Evolutionary conservation across 2,888 invertebrate species (phyloP), one percentile per base, ranked within the genome.

Genomic region (Machimus rusticus): DNA sequence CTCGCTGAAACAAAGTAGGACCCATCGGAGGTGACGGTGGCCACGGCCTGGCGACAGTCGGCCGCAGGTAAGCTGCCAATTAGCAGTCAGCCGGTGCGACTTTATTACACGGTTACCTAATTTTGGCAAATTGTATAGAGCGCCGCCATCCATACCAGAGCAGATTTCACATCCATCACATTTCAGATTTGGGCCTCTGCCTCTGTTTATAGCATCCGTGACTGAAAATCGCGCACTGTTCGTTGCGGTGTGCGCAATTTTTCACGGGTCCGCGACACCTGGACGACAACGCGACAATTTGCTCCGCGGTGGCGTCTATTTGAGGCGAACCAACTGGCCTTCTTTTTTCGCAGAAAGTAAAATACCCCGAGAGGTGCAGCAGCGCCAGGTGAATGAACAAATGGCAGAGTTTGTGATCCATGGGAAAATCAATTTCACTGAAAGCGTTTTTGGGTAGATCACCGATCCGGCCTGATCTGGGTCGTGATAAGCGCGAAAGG

Each of bases 61-160:
- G 66, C 66, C 23, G 28, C 66, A 66, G 66, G 66, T 66, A 66
- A 66, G 66, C 66, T 66, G 66, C 66, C 66, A 66, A 78, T 78
- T 78, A 43, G 78, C 39, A 78, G 78, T 78, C 78, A 19, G 12
- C 46, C 43, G 37, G 23, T 66, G 39, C 43, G 37, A 43, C 43
- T 78, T 23, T 78, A 78, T 78, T 78, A 78, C 78, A 78, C 78
- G 78, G 78, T 78, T 78, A 78, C 78, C 78, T 78, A 78, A 78
- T 78, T 78, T 78, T 78, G 78, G 78, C 43, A 78, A 78, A 78
- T 78, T 43, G 78, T 78, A 43, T 23, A 9, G 78, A 78, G 23
- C 39, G 43, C 78, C 19, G 78, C 43, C 43, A n/a, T 76, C 37
- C 78, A 78, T 78, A 78, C 78, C 37, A 23, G 43, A 78, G 78